Evolutionary conservation across 2,888 invertebrate species (phyloP).

Genomic region (Diogma glabrata): DNA sequence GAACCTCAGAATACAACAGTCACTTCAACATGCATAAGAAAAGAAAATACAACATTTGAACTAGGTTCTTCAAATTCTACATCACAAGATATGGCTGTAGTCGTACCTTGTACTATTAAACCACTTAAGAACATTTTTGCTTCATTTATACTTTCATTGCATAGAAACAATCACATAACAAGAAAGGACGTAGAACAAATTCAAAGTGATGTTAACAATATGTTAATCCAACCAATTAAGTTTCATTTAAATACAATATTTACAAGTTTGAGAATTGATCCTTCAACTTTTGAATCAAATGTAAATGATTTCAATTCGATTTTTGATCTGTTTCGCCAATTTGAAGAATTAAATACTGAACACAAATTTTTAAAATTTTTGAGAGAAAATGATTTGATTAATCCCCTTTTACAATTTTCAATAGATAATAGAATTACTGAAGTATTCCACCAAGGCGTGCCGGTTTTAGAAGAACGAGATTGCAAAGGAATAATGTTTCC

Average conservation of each 20-base stretch:
- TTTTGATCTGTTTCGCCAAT: not conserved
- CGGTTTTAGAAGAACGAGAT: not conserved
- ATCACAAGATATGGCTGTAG: not conserved
- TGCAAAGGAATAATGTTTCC: not conserved
- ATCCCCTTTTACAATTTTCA: not conserved
- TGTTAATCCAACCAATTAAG: no score
- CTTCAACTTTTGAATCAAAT: not conserved
- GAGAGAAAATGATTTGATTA: not conserved
- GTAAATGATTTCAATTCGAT: not conserved
- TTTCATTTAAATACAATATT: not conserved
- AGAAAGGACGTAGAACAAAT: not conserved
- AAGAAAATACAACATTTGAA: not conserved
- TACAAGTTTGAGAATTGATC: not conserved
- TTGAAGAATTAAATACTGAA: not conserved
- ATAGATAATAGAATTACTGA: not conserved
- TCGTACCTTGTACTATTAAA: not conserved
- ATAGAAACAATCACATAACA: not conserved
- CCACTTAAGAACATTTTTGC: not conserved
- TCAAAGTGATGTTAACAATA: not conserved
- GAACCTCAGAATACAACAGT: not conserved
- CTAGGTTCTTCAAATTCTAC: not conserved
- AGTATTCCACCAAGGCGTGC: no score
- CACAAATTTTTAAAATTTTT: not conserved
- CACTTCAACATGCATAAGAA: no score
- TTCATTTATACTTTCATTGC: not conserved